Evolutionary conservation across 2,888 invertebrate species (phyloP).

Genomic region (Sipha maydis): DNA sequence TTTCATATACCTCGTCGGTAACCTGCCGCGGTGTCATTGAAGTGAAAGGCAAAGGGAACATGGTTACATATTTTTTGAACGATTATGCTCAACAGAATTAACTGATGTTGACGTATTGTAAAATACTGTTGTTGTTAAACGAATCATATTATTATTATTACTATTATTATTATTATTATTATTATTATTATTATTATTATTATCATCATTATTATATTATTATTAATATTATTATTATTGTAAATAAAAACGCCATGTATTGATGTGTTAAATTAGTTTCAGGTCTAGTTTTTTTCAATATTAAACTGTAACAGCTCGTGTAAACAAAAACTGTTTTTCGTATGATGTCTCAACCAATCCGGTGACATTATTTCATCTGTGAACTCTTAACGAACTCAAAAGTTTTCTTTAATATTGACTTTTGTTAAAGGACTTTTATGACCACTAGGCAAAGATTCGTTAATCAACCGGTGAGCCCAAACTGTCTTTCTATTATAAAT

Average conservation of each 20-base stretch:
- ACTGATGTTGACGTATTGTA: slow-evolving; percentile 20
- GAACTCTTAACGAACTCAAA: background rate
- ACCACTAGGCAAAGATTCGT: background rate
- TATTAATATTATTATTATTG: slow-evolving; percentile 29
- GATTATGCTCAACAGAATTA: slow-evolving; percentile 60
- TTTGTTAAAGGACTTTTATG: background rate
- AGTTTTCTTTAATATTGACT: background rate
- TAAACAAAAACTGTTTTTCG: background rate
- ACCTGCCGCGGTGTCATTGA: slow-evolving; percentile 87
- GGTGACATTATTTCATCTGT: background rate
- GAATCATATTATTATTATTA: slow-evolving; percentile 4
- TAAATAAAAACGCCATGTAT: slow-evolving; percentile 50
- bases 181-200: background rate
- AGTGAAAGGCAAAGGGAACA: slow-evolving; percentile 94
- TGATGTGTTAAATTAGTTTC: slow-evolving; percentile 9
- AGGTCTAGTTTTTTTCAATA: background rate
- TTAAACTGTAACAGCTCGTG: background rate
- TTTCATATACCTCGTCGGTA: no score
- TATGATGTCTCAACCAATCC: background rate
- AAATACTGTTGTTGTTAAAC: slow-evolving; percentile 35
- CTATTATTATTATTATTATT: background rate
- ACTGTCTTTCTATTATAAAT: background rate
- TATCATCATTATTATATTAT: background rate
- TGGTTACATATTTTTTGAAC: slow-evolving; percentile 88
- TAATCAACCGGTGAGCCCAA: background rate